These are phyloP conservation scores for Gymnosoma rotundatum DNA, from an alignment of 2,888 invertebrate species.

Conservation along the genomic window DNA sequence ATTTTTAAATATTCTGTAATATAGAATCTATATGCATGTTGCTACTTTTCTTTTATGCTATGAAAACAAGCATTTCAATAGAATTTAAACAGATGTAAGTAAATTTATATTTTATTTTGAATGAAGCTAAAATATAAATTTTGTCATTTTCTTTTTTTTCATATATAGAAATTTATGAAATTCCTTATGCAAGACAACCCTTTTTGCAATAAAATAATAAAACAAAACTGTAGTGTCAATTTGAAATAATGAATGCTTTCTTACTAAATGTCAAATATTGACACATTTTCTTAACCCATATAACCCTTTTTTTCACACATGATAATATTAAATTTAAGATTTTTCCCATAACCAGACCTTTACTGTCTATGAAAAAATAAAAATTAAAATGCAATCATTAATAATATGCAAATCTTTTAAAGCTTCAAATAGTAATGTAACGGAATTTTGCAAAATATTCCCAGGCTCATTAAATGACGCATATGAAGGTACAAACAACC, in stretches of 20 bases:
- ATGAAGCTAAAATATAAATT: no score
- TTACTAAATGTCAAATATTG: constrained; percentile 34
- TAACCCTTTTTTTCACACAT: constrained; percentile 1
- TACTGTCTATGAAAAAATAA: background rate
- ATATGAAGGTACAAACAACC: background rate
- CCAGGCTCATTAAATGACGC: constrained; percentile 59
- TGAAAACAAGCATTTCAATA: no score
- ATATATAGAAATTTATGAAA: no score
- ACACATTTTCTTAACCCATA: background rate
- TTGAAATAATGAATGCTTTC: background rate
- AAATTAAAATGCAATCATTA: constrained; percentile 40
- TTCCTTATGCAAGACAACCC: background rate
- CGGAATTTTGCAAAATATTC: constrained; percentile 66
- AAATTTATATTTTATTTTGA: no score
- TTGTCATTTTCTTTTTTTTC: no score
- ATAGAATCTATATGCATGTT: no score
- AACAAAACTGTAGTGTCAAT: background rate
- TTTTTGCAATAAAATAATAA: background rate
- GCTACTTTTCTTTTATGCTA: no score
- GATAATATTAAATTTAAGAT: constrained; percentile 1
- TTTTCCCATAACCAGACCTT: background rate
- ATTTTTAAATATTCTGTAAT: no score
- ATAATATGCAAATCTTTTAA: constrained; percentile 58
- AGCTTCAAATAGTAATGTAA: constrained; percentile 42
- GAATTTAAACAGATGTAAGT: no score